Base-by-base conservation (phyloP, 2,888 invertebrate genomes). In the Siphlonurus alternatus region DNA sequence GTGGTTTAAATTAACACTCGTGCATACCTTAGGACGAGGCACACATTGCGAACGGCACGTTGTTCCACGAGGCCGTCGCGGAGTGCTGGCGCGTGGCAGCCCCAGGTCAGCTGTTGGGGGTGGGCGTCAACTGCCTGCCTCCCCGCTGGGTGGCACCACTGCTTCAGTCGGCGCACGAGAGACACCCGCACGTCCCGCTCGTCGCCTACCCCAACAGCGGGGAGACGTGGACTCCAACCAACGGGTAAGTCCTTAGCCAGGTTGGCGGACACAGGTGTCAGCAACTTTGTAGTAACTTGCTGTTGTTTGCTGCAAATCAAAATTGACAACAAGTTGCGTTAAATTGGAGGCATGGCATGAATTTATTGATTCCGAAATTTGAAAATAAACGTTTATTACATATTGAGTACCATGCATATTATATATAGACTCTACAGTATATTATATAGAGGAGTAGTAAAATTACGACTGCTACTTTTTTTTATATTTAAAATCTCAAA, bases 161-260 rank as follows among this genome's bases (percentile, higher is more conserved):
- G 61, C 76, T 90, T 59, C 75, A 78, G 68, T 76, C 77, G 59
- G 74, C 85, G 68, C 77, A 76, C 18, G 75, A 75, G 25, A 73
- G 77, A 54, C 73, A 74, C 51, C 66, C 67, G n/a, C n/a, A 61
- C 62, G 81, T 91, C 66, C 89, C 91, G 1, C 78, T 94, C 64
- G 84, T 96, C 65, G 91, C 89, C 24, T 96, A 96, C 76, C 94
- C 96, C 2, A 96, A 96, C 75, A 93, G 92, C 71, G 95, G 95
- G 63, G 91, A 91, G 76, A 82, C 80, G 72, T 92, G 88, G 78
- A 83, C 85, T 64, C 80, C 82, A 71, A 80, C 71, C 5, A 75
- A 74, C 63, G 74, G 85, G 86, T 84, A 78, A 78, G 80, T 71
- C 15, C n/a, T n/a, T n/a, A n/a, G n/a, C n/a, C n/a, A n/a, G n/a